These are phyloP conservation scores for Trinectes maculatus DNA, from an alignment of 2,113 vertebrate genomes.

Conservation along the genomic window DNA sequence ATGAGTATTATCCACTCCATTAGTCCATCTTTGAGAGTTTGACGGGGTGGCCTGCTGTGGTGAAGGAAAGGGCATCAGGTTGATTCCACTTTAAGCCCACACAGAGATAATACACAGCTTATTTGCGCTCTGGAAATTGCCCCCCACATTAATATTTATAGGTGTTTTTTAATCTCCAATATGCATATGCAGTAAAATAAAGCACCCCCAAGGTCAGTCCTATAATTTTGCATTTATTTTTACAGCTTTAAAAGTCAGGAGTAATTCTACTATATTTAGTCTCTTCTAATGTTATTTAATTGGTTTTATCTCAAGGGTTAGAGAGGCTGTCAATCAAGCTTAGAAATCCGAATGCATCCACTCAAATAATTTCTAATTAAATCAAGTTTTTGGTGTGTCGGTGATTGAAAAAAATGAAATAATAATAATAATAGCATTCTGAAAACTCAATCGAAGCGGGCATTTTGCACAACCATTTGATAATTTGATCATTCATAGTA, in stretches of 20 bases:
- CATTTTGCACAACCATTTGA: too few relatives aligned
- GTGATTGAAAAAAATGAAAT: slow-evolving; percentile 35
- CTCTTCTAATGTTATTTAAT: slow-evolving; percentile 72
- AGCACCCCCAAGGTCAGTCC: slow-evolving; percentile 77
- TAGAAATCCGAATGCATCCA: slow-evolving; percentile 66
- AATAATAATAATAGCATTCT: slow-evolving; percentile 2
- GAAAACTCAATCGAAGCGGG: background rate
- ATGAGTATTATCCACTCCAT: slow-evolving; percentile 62
- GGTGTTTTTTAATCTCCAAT: slow-evolving; percentile 79
- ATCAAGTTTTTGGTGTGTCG: slow-evolving; percentile 47
- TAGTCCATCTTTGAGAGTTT: slow-evolving; percentile 65
- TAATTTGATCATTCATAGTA: too few relatives aligned
- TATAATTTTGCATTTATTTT: slow-evolving; percentile 80
- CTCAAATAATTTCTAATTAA: slow-evolving; percentile 58
- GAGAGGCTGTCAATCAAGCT: slow-evolving; percentile 79
- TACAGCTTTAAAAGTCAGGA: slow-evolving; percentile 73
- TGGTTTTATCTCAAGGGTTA: slow-evolving; percentile 69
- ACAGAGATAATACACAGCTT: slow-evolving; percentile 76
- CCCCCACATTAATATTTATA: slow-evolving; percentile 82
- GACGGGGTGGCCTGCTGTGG: slow-evolving; percentile 40
- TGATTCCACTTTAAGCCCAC: slow-evolving; percentile 72
- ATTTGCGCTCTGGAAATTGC: slow-evolving; percentile 79
- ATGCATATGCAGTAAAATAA: slow-evolving; percentile 76
- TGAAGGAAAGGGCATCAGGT: slow-evolving; percentile 49
- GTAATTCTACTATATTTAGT: slow-evolving; percentile 59